Evolutionary conservation across 2,113 vertebrate species (phyloP).

Genomic region (Clinocottus analis): DNA sequence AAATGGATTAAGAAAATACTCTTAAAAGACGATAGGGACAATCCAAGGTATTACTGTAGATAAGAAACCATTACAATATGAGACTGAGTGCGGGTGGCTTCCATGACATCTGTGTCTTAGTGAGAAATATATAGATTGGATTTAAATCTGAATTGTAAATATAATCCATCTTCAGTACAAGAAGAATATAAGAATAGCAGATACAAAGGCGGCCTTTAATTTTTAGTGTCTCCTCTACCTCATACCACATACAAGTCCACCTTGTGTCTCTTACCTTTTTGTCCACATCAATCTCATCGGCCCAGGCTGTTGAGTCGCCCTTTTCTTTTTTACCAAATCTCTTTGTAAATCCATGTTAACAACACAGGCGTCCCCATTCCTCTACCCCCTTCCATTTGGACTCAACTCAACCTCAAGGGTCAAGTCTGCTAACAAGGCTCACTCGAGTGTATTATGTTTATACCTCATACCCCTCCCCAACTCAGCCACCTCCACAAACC

Average conservation of each 20-base stretch:
- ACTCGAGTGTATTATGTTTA: constrained; percentile 23
- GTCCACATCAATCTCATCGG: constrained; percentile 1
- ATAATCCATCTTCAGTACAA: constrained; percentile 25
- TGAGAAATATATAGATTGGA: neutral
- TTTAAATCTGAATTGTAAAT: constrained; percentile 23
- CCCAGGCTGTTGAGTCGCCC: neutral
- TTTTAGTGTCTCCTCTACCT: constrained; percentile 13
- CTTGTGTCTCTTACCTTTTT: neutral
- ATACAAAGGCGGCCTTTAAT: neutral
- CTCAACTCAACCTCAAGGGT: constrained; percentile 31
- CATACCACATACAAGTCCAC: constrained; percentile 1
- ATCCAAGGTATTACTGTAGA: neutral
- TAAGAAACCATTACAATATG: neutral
- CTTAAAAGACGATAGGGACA: neutral
- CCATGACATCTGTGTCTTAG: neutral
- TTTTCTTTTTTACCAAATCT: constrained; percentile 42
- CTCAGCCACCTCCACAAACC: constrained; percentile 26
- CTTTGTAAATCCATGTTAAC: constrained; percentile 39
- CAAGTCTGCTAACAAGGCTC: constrained; percentile 30
- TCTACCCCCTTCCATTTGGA: neutral
- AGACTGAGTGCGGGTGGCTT: constrained; percentile 6
- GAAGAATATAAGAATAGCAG: constrained; percentile 15
- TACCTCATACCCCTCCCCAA: neutral
- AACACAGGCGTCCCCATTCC: neutral
- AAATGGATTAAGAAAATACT: neutral